Evolutionary conservation across 37 sponge, comb jelly and placozoan species (phyloP).

Genomic region (Crambe crambe): DNA sequence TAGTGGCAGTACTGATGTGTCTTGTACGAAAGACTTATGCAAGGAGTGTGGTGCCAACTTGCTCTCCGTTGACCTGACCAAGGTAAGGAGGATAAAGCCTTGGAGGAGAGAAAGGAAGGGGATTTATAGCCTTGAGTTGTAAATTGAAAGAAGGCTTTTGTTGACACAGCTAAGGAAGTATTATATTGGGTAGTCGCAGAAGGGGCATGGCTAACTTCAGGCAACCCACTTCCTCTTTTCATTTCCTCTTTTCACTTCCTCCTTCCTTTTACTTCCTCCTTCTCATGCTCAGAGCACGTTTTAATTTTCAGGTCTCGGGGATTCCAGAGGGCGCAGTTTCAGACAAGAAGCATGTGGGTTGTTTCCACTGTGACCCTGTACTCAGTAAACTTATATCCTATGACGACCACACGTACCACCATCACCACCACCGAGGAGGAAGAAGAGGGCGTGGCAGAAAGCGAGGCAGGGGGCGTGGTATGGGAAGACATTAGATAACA

Average conservation of each 20-base stretch:
- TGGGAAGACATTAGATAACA: neutral
- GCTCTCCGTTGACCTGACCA: conserved; percentile 56
- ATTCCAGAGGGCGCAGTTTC: conserved; percentile 5
- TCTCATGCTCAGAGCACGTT: no score
- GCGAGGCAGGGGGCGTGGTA: conserved; percentile 58
- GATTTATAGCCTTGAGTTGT: neutral
- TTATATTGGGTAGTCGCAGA: neutral
- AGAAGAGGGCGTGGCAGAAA: conserved; percentile 63
- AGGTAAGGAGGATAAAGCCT: conserved; percentile 19
- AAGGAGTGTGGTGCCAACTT: conserved; percentile 42
- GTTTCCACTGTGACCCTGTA: conserved; percentile 54
- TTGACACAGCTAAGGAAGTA: no score
- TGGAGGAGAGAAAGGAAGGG: neutral
- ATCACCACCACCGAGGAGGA: conserved; percentile 14
- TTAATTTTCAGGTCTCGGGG: conserved; percentile 5
- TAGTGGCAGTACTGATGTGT: conserved; percentile 56
- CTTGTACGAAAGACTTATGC: conserved; percentile 46
- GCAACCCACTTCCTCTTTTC: no score
- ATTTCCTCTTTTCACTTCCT: no score
- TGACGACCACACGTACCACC: neutral
- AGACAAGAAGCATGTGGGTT: conserved; percentile 38
- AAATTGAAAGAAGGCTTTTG: neutral
- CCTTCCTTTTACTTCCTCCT: no score
- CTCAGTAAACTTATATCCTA: conserved; percentile 21
- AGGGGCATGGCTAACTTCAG: neutral